Percentiles rank a stretch among this genome's conserved stretches.
These are phyloP conservation scores for Entomyzon cyanotis DNA, from an alignment of 2,113 vertebrate species.

Conservation along the genomic window DNA sequence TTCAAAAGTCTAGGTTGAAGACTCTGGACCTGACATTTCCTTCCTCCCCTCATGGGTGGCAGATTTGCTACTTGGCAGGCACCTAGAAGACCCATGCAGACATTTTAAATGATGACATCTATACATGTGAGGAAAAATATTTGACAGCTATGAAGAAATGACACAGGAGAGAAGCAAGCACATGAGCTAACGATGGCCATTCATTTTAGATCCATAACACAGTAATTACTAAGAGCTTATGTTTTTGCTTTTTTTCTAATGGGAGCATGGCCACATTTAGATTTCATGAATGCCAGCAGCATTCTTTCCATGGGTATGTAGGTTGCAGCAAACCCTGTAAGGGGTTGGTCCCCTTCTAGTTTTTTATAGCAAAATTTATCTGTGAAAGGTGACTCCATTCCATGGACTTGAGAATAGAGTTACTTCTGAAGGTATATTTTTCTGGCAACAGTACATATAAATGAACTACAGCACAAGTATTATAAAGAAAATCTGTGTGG, in stretches of 20 bases:
- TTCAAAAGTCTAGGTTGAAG: neutral
- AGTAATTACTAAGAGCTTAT: neutral
- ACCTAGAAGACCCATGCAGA: neutral
- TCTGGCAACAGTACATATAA: neutral
- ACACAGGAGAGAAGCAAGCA: neutral
- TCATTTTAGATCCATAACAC: neutral
- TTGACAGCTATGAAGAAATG: neutral
- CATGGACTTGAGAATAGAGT: neutral
- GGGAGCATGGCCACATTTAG: neutral
- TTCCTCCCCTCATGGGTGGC: neutral
- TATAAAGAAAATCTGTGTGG: neutral
- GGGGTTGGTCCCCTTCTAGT: neutral
- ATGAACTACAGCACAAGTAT: neutral
- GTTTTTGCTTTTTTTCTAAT: neutral
- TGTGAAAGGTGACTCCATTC: neutral
- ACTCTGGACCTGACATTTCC: neutral
- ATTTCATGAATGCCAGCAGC: neutral
- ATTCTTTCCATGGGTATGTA: neutral
- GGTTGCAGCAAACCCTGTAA: neutral
- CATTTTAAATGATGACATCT: neutral
- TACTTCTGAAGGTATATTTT: neutral
- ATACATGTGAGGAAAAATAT: neutral
- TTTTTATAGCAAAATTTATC: neutral
- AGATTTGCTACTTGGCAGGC: neutral
- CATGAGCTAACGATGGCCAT: neutral